A percentile compares a stretch with the other conserved stretches of the same genome.
phyloP scores from a whole-genome alignment of 2,888 invertebrate species.

The Acholoe squamosa region DNA sequence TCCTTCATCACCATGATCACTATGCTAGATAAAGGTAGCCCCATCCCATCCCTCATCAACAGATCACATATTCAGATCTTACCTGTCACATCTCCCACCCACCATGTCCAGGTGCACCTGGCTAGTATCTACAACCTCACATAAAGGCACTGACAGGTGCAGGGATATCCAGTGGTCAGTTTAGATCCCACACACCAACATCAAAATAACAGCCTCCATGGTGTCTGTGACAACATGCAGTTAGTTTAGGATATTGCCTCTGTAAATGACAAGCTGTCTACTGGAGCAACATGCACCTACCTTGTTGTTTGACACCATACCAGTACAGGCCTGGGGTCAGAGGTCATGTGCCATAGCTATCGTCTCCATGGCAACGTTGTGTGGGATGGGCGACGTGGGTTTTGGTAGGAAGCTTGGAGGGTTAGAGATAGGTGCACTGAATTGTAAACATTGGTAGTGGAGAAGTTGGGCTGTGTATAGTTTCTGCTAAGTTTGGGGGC shows the following conservation, averaged over 20 bases:
- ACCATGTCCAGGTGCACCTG: too few species aligned
- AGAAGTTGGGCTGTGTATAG: not conserved
- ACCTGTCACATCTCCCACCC: too few species aligned
- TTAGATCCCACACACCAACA: too few species aligned
- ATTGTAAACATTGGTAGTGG: constrained; percentile 27
- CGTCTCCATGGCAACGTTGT: constrained; percentile 34
- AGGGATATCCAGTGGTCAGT: too few species aligned
- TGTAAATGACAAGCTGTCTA: not conserved
- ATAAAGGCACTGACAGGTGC: too few species aligned
- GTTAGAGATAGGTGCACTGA: constrained; percentile 12
- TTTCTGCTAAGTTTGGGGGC: not conserved
- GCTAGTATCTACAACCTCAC: too few species aligned
- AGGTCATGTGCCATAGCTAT: not conserved
- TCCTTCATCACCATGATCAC: too few species aligned
- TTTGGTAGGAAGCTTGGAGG: not conserved
- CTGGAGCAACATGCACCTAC: constrained; percentile 6
- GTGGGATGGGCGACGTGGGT: not conserved
- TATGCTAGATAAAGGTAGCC: too few species aligned
- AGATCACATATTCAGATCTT: too few species aligned
- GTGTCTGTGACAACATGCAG: not conserved
- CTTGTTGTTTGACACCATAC: constrained; percentile 21
- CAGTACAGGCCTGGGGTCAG: not conserved
- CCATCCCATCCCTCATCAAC: too few species aligned
- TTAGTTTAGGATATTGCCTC: not conserved
- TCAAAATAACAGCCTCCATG: too few species aligned